Base-by-base conservation (phyloP, 2,888 invertebrate species). In the Agonopterix alstromeriana region DNA sequence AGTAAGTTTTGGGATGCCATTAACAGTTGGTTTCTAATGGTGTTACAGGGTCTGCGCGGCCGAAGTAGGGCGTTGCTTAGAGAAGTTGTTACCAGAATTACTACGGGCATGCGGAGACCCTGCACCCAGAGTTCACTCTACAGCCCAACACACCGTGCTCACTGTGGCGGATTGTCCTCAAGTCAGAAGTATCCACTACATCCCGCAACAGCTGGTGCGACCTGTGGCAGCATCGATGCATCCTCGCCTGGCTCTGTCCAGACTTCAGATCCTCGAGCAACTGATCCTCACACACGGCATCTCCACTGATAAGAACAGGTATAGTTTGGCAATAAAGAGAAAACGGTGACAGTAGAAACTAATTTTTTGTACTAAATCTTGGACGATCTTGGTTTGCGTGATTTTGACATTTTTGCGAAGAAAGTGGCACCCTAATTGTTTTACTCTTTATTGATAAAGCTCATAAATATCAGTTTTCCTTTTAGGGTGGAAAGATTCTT, bases 181-280 rank as follows among this genome's bases (percentile, higher is more conserved):
- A 69, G 95, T 96, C 50, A 91, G 95, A 73, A 93, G 93, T 58
- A 90, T 96, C 49, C 94, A 96, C 78, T 87, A 95, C 53, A 95
- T 97, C 54, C 96, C 96, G 0, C 93, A 94, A 50, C 94, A 96
- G 70, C 81, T 96, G 48, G 95, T 95, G 35, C 91, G 96, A 43
- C 94, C 96, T 0, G 93, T 97, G 36, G 94, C 94, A 44, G 95
- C 94, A 35, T 94, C 95, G 45, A 95, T 96, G 63, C 96, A 96
- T 81, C 96, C 96, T 40, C 91, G 97, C 35, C 81, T 97, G 53
- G 97, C 97, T 0, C 90, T 96, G 48, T 96, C 96, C 56, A 91
- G 96, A 41, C 91, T 96, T 50, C 96, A 96, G 82, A 96, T 97
- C 94, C 91, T 97, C 49, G 97, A 97, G 63, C 96, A 96, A 64